These are phyloP conservation scores for Cottus gobio DNA, from an alignment of 2,113 vertebrate genomes.

Conservation along the genomic window DNA sequence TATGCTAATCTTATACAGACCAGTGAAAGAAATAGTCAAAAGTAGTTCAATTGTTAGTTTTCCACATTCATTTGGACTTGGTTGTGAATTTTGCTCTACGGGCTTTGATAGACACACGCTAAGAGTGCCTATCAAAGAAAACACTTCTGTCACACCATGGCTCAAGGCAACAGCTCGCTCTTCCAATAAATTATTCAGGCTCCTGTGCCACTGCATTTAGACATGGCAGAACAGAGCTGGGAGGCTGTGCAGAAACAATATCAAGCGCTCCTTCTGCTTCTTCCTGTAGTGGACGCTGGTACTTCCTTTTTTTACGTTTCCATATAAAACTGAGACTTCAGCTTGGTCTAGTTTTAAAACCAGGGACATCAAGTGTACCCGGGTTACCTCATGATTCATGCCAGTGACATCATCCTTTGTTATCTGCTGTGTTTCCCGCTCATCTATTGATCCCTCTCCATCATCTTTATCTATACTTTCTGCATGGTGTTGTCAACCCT, in stretches of 20 bases:
- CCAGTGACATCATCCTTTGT: conserved; percentile 33
- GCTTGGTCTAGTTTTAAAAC: conserved; percentile 13
- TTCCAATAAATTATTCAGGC: conserved; percentile 81
- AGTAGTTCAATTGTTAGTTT: neutral
- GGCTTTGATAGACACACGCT: conserved; percentile 15
- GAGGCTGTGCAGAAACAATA: conserved; percentile 39
- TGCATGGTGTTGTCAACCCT: neutral
- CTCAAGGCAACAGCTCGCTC: conserved; percentile 65
- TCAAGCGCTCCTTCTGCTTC: conserved; percentile 12
- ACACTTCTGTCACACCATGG: conserved; percentile 56
- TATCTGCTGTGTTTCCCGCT: conserved; percentile 34
- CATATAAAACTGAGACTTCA: neutral
- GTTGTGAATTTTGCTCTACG: conserved; percentile 5
- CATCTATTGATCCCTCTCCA: neutral
- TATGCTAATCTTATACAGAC: neutral
- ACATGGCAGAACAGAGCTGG: conserved; percentile 45
- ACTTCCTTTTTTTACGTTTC: neutral
- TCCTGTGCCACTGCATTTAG: conserved; percentile 72
- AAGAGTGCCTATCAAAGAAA: conserved; percentile 70
- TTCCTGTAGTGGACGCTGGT: conserved; percentile 10
- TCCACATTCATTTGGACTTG: neutral
- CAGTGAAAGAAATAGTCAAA: neutral
- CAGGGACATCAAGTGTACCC: neutral
- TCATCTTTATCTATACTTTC: neutral
- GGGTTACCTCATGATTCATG: conserved; percentile 26